These are phyloP conservation scores for Drosophila pegasa DNA, from an alignment of 2,888 invertebrate species.

Conservation along the genomic window DNA sequence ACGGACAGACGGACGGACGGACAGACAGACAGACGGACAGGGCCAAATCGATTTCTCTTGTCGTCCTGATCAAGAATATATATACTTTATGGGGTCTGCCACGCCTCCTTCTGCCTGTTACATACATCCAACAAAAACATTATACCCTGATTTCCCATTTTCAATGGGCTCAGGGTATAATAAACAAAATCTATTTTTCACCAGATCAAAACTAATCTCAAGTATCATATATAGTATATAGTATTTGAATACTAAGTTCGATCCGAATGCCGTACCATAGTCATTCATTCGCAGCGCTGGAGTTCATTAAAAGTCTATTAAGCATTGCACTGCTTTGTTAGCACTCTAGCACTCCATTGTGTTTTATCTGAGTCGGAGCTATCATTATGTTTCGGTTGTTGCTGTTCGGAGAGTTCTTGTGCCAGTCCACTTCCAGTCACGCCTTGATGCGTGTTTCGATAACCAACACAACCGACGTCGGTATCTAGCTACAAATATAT, in stretches of 20 bases:
- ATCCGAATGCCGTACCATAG: neutral
- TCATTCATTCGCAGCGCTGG: neutral
- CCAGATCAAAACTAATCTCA: neutral
- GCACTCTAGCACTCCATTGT: neutral
- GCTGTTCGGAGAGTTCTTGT: conserved; percentile 17
- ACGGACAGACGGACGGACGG: too few species aligned
- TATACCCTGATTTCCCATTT: too few species aligned
- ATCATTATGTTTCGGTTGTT: conserved; percentile 22
- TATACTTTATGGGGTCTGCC: too few species aligned
- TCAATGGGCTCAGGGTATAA: too few species aligned
- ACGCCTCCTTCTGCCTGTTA: too few species aligned
- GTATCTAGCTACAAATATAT: neutral
- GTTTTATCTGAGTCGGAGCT: neutral
- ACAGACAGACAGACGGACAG: too few species aligned
- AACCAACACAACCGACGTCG: conserved; percentile 2
- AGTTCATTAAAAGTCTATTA: conserved; percentile 9
- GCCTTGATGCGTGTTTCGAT: conserved; percentile 42
- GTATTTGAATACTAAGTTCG: neutral
- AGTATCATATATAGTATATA: neutral
- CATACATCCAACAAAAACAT: too few species aligned
- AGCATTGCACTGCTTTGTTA: neutral
- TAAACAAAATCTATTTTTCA: too few species aligned
- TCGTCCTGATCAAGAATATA: too few species aligned
- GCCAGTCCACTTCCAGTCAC: conserved; percentile 29
- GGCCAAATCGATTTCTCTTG: too few species aligned